These are phyloP conservation scores for Torymus auratus DNA, from an alignment of 2,888 invertebrate genomes.

Conservation along the genomic window DNA sequence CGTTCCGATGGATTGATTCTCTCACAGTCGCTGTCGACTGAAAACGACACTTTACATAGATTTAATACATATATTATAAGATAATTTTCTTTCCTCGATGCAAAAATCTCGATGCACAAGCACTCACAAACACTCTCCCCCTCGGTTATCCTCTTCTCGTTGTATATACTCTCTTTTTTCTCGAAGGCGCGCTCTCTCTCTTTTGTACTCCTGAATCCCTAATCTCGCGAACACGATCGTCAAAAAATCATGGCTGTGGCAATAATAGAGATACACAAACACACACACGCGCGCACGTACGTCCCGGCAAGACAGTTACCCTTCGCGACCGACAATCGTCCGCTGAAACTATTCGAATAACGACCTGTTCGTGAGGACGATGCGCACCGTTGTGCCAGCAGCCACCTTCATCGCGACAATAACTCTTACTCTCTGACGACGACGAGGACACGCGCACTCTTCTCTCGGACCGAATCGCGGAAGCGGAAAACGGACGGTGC, in stretches of 20 bases:
- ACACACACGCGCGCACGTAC: too few relatives aligned
- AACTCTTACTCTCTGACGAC: neutral
- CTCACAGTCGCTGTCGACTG: slow-evolving; percentile 34
- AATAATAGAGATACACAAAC: neutral
- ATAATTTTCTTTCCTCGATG: neutral
- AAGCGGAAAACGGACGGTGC: too few relatives aligned
- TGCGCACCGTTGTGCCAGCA: neutral
- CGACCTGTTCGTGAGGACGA: neutral
- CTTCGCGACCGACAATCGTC: too few relatives aligned
- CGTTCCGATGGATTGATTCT: neutral
- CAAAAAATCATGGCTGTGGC: slow-evolving; percentile 31
- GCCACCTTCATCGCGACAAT: neutral
- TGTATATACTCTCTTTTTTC: neutral
- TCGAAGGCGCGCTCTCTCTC: slow-evolving; percentile 6
- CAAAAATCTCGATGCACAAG: slow-evolving; percentile 36
- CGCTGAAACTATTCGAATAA: too few relatives aligned
- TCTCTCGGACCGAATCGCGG: too few relatives aligned
- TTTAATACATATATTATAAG: too few relatives aligned
- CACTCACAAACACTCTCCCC: slow-evolving; percentile 39
- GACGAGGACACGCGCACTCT: too few relatives aligned
- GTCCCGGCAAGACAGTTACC: too few relatives aligned
- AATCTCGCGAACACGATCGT: slow-evolving; percentile 24
- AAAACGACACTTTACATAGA: slow-evolving; percentile 19
- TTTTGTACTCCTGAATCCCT: neutral
- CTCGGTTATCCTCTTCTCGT: neutral